These are phyloP conservation scores for Brassicogethes aeneus DNA, from an alignment of 2,888 invertebrate genomes.

Conservation along the genomic window DNA sequence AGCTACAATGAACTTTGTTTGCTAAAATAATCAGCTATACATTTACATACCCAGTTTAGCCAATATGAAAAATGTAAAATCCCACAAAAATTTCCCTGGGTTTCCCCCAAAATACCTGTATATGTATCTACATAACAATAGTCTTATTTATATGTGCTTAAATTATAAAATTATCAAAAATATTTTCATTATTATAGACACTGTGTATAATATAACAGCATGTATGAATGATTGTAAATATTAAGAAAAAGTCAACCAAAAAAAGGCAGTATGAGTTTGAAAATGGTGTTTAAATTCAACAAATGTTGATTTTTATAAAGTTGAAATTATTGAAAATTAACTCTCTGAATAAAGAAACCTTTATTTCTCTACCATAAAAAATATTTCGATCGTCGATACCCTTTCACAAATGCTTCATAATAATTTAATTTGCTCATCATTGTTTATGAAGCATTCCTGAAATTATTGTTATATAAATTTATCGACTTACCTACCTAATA, in stretches of 20 bases:
- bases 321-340: constrained; percentile 16
- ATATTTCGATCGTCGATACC: constrained; percentile 22
- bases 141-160: constrained; percentile 37
- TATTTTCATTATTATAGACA: constrained; percentile 40
- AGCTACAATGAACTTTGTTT: constrained; percentile 31
- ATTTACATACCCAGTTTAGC: neutral
- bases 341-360: constrained; percentile 17
- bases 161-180: constrained; percentile 35
- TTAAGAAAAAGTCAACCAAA: too few species aligned
- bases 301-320: constrained; percentile 29
- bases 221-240: constrained; percentile 30
- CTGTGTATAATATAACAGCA: constrained; percentile 25
- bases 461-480: constrained; percentile 12
- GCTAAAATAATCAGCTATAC: constrained; percentile 19
- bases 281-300: constrained; percentile 25
- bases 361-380: constrained; percentile 25
- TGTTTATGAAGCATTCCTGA: constrained; percentile 19
- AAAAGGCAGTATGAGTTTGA: constrained; percentile 28
- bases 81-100: constrained; percentile 12
- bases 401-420: constrained; percentile 14
- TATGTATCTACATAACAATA: constrained; percentile 24
- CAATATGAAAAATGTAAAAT: constrained; percentile 3
- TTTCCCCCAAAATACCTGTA: constrained; percentile 15
- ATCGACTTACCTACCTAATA: constrained; percentile 22
- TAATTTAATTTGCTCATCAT: neutral